A percentile compares a stretch with the other conserved stretches of the same genome.
phyloP scores from a whole-genome alignment of 2,113 vertebrate species.

The Nothoprocta pentlandii region DNA sequence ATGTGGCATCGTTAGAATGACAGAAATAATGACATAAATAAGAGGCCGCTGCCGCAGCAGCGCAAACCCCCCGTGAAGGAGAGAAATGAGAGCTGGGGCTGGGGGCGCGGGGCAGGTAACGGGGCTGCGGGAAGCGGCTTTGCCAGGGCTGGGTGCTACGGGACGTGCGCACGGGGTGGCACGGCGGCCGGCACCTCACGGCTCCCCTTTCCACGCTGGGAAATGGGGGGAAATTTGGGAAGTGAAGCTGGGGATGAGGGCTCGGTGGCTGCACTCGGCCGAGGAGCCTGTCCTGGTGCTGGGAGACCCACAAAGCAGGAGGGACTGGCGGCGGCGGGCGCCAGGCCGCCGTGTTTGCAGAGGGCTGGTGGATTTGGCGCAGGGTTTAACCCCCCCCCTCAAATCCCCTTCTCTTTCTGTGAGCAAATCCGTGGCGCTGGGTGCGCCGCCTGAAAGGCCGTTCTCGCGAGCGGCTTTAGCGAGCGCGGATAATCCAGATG shows the following conservation, averaged over 20 bases:
- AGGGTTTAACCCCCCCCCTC: not conserved
- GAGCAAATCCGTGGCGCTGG: not conserved
- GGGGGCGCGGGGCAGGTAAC: not conserved
- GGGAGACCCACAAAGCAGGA: not conserved
- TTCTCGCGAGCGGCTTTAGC: not conserved
- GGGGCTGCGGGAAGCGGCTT: not conserved
- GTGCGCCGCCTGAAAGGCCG: not conserved
- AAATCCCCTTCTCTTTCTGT: not conserved
- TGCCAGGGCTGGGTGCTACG: not conserved
- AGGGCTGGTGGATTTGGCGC: not conserved
- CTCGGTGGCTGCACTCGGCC: no score
- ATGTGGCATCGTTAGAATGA: slow-evolving; percentile 14
- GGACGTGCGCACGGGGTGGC: not conserved
- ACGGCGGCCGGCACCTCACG: not conserved
- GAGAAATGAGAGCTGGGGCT: not conserved
- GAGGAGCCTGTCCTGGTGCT: not conserved
- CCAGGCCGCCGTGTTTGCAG: not conserved
- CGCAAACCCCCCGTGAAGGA: not conserved
- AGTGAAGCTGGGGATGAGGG: not conserved
- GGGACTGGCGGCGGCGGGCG: not conserved
- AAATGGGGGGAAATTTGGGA: not conserved
- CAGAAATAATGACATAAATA: slow-evolving; percentile 39
- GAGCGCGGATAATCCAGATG: slow-evolving; percentile 34
- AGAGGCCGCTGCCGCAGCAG: not conserved
- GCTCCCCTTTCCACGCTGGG: not conserved